phyloP scores from a whole-genome alignment of 2,113 vertebrate species.

The Synchiropus splendidus region DNA sequence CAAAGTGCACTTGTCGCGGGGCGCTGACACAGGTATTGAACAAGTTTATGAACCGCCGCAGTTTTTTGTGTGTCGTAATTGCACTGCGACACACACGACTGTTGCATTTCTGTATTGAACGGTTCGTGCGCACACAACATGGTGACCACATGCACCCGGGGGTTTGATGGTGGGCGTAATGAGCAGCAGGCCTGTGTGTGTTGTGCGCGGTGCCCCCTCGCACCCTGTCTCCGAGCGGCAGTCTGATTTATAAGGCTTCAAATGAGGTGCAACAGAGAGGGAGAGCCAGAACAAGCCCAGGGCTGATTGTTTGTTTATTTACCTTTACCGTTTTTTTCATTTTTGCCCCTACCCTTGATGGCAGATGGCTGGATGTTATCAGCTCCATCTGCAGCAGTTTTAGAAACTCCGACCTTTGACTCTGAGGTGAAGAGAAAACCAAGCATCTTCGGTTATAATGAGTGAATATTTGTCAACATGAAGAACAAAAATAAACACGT shows the following conservation, averaged over 20 bases:
- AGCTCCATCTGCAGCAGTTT: too few relatives aligned
- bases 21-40: conserved; percentile 40
- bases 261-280: conserved; percentile 63
- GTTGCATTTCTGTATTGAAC: conserved; percentile 2
- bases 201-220: conserved; percentile 45
- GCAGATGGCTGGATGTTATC: too few relatives aligned
- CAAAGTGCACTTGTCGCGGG: conserved; percentile 46
- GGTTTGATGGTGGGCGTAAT: conserved; percentile 56
- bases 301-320: conserved; percentile 69
- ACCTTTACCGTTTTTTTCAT: conserved; percentile 37
- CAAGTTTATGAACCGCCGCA: conserved; percentile 46
- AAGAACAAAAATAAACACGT: too few relatives aligned
- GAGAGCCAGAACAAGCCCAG: conserved; percentile 49
- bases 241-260: conserved; percentile 67
- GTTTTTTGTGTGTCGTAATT: too few relatives aligned
- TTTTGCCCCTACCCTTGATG: not conserved
- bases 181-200: conserved; percentile 50
- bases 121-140: conserved; percentile 4
- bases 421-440: too few relatives aligned
- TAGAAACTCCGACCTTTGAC: too few relatives aligned
- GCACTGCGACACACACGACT: conserved; percentile 9
- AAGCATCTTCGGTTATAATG: too few relatives aligned
- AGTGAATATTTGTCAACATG: too few relatives aligned
- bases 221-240: conserved; percentile 57
- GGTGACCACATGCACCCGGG: conserved; percentile 21